Evolutionary conservation across 2,113 vertebrate species (phyloP).

Genomic region (Muscicapa adusta): DNA sequence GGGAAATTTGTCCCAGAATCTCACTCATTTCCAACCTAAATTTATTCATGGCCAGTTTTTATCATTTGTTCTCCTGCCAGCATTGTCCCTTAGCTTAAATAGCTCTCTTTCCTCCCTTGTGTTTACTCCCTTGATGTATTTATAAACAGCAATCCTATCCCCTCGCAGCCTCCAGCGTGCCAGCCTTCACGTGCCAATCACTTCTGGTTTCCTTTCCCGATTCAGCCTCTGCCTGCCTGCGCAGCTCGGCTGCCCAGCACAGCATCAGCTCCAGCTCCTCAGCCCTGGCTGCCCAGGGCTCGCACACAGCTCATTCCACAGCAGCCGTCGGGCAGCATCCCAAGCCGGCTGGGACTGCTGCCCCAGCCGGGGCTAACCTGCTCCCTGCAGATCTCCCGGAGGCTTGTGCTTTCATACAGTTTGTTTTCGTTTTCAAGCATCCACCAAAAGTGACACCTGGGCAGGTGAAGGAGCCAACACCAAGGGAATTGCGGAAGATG

Average conservation of each 20-base stretch:
- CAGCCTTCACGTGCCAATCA: constrained; percentile 15
- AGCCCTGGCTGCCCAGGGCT: neutral
- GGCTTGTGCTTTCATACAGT: neutral
- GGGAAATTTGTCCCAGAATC: neutral
- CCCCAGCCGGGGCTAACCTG: neutral
- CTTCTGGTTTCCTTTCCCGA: neutral
- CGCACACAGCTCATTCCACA: neutral
- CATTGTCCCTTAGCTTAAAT: constrained; percentile 56
- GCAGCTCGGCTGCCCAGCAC: neutral
- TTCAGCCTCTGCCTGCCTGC: neutral
- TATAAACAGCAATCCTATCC: constrained; percentile 58
- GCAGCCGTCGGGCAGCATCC: neutral
- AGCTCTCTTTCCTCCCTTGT: constrained; percentile 55
- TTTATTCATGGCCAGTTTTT: constrained; percentile 52
- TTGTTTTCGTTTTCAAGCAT: neutral
- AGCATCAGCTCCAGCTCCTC: neutral
- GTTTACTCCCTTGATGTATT: constrained; percentile 63
- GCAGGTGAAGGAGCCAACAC: neutral
- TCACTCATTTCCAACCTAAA: constrained; percentile 18
- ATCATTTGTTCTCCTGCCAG: constrained; percentile 53
- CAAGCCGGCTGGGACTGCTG: fast-evolving
- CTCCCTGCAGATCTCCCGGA: neutral
- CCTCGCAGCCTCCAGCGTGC: constrained; percentile 15
- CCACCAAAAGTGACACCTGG: neutral
- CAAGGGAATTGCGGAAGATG: neutral